Evolutionary conservation across 2,797 vertebrate genomes (phyloP), one percentile per base, ranked within the genome.

Genomic region (Chaunax sp.): DNA sequence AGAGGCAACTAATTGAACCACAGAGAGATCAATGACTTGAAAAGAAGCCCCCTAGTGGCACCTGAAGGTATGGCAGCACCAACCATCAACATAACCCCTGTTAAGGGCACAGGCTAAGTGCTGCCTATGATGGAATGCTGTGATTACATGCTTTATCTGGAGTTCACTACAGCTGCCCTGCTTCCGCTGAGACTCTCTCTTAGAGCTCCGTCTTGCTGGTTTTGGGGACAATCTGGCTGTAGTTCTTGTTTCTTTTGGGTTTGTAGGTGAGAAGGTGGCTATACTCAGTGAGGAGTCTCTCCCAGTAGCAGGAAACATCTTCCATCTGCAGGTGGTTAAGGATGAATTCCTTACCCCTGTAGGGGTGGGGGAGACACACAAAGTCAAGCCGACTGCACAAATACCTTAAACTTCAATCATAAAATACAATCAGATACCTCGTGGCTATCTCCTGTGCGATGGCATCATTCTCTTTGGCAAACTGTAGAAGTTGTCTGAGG

Each of bases 271-370:
- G 90, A 20, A 95, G 90, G 52, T 83, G 93, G 72, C 95, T 92
- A 52, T 96, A 98, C 59, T 94, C 92, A 0, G 90, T 93, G 64
- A 99, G 94, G 53, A 99, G 95, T 53, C 79, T 91, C 84, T 97
- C 92, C 98, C 98, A 99, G 92, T 98, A 99, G 87, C 96, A 97
- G 59, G 95, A 95, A 58, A 99, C 66, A 2, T 99, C 97, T 51
- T 95, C 91, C 96, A 99, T 97, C 30, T 74, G 89, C 81, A 99
- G 93, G 81, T 98, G 94, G 64, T 96, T 80, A 1, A 90, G 80
- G 86, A 99, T 96, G 87, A 99, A 99, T 18, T 88, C 91, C 75
- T 84, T 92, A 54, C 98, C 98, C 84, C 98, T 99, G 89, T 52
- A 28, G 4, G 23, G 55, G 60, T 15, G 47, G 6, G 25, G 44